Conservation (phyloP, 1,140 invertebrate species). For the Paralvinella palmiformis region DNA sequence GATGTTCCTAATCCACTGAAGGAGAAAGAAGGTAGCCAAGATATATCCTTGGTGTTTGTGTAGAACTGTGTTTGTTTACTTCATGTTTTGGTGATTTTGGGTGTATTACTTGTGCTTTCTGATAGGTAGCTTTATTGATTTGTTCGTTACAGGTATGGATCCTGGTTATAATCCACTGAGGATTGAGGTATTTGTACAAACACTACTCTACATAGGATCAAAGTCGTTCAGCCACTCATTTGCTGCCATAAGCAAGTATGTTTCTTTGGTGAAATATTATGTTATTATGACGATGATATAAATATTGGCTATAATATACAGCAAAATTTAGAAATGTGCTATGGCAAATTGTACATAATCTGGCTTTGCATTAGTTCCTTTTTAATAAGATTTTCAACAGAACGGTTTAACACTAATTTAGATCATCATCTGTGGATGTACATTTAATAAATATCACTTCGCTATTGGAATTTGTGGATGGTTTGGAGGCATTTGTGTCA, state of each 20-base stretch:
- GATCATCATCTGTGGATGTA: too few species aligned
- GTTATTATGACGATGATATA: background rate
- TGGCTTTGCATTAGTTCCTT: too few species aligned
- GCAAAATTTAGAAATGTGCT: too few species aligned
- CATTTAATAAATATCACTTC: too few species aligned
- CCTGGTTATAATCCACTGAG: constrained; percentile 71
- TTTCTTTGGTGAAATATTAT: constrained; percentile 9
- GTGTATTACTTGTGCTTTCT: background rate
- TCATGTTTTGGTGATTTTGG: background rate
- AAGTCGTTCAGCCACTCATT: constrained; percentile 98
- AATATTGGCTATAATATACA: too few species aligned
- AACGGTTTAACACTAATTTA: too few species aligned
- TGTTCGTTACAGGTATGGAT: background rate
- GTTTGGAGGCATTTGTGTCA: too few species aligned
- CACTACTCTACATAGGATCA: constrained; percentile 82
- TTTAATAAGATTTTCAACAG: too few species aligned
- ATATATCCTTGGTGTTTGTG: constrained; percentile 37
- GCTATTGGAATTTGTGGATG: too few species aligned
- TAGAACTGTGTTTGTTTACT: constrained; percentile 4
- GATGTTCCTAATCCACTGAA: constrained; percentile 57
- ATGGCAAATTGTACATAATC: too few species aligned
- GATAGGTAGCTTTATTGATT: background rate
- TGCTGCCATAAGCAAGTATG: constrained; percentile 85
- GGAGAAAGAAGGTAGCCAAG: constrained; percentile 53
- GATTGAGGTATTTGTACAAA: constrained; percentile 95